Percentiles rank a stretch among this genome's conserved stretches.
phyloP scores from a whole-genome alignment of 2,113 vertebrate genomes.

The Rhynchomys soricoides region DNA sequence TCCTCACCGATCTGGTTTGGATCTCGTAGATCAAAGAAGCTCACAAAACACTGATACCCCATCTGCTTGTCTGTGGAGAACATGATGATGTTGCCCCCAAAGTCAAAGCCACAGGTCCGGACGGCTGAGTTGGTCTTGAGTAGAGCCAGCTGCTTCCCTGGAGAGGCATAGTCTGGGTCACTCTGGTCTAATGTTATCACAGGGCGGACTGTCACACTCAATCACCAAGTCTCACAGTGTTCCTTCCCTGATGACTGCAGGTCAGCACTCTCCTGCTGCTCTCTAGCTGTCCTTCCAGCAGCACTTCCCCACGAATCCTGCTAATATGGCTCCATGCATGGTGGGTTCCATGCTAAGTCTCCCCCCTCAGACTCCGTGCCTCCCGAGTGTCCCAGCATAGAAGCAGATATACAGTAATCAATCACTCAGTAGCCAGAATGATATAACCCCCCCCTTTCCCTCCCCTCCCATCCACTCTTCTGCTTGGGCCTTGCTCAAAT shows the following conservation, averaged over 20 bases:
- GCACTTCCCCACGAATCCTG: neutral
- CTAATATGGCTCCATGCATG: neutral
- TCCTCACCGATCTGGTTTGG: constrained; percentile 93
- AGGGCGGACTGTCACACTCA: neutral
- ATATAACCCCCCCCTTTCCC: neutral
- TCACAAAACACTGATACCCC: constrained; percentile 98
- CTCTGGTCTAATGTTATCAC: rapidly evolving
- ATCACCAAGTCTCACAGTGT: neutral
- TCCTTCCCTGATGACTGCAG: neutral
- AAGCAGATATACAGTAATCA: neutral
- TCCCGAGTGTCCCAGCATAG: neutral
- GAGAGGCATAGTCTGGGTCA: neutral
- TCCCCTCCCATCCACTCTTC: neutral
- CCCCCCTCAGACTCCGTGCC: neutral
- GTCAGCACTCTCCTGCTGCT: neutral
- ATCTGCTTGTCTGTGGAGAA: constrained; percentile 99
- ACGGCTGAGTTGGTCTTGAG: constrained; percentile 97
- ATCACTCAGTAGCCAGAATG: neutral
- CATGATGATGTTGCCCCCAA: constrained; percentile 99
- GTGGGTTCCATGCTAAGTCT: neutral
- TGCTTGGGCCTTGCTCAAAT: neutral
- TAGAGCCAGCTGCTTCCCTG: constrained; percentile 96
- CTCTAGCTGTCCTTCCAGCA: neutral
- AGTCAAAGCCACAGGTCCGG: constrained; percentile 97
- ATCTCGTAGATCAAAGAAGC: constrained; percentile 96